These are phyloP conservation scores for Pollenia labialis DNA, from an alignment of 2,888 invertebrate genomes.

Conservation along the genomic window DNA sequence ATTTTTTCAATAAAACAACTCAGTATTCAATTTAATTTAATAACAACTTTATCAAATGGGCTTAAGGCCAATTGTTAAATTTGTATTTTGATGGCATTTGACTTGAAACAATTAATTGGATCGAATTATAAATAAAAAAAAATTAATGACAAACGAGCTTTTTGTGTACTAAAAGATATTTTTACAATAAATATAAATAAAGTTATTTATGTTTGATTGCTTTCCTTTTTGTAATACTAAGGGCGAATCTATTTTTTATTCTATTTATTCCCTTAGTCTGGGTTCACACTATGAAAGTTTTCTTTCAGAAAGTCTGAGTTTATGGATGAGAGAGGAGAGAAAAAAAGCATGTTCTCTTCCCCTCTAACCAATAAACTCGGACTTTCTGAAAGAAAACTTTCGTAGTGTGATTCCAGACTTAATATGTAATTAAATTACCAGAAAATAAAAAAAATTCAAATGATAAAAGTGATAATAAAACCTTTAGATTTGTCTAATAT, in stretches of 20 bases:
- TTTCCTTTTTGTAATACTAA: background rate
- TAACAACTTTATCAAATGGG: background rate
- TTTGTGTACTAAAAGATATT: background rate
- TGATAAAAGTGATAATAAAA: conserved; percentile 27
- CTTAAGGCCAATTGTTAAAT: conserved; percentile 25
- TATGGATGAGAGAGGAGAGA: no score
- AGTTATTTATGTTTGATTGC: background rate
- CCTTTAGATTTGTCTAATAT: conserved; percentile 19
- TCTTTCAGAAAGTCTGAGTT: no score
- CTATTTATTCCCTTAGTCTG: background rate
- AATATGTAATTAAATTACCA: conserved; percentile 38
- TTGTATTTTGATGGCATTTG: conserved; percentile 2
- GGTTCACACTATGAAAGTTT: no score
- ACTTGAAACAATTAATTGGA: conserved; percentile 33
- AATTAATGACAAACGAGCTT: conserved; percentile 2
- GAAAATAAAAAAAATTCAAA: conserved; percentile 28
- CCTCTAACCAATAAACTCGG: no score
- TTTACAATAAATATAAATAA: background rate
- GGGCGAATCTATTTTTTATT: background rate
- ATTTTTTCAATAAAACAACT: no score
- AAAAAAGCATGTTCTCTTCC: no score
- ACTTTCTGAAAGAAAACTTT: no score
- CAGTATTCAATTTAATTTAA: background rate
- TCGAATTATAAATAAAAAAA: background rate
- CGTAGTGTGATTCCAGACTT: no score